Evolutionary conservation across 2,797 vertebrate species (phyloP).

Genomic region (Pangasius sanitwongsei): DNA sequence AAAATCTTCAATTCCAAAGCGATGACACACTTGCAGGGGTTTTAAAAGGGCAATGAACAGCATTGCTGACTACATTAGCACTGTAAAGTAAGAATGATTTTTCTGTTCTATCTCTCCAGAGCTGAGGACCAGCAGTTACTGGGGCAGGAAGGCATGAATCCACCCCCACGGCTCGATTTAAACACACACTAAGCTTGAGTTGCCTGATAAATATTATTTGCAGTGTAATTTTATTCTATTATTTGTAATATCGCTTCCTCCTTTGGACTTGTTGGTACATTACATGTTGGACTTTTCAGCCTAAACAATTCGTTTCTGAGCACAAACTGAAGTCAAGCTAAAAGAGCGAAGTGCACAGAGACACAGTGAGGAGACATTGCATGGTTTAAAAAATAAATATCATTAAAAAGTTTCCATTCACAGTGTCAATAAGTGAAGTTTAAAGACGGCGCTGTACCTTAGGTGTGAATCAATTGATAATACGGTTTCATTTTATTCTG

Average conservation of each 20-base stretch:
- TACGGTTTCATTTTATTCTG: neutral
- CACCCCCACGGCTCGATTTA: neutral
- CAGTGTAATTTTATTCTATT: neutral
- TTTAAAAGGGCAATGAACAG: conserved; percentile 24
- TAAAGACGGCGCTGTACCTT: neutral
- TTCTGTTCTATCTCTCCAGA: conserved; percentile 23
- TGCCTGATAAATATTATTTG: neutral
- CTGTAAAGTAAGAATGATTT: conserved; percentile 13
- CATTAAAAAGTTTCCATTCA: neutral
- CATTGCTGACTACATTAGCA: conserved; percentile 36
- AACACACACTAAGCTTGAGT: neutral
- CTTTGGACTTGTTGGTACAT: neutral
- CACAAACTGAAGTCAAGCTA: neutral
- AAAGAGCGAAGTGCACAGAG: neutral
- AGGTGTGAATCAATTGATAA: neutral
- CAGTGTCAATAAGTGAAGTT: neutral
- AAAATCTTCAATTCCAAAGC: conserved; percentile 22
- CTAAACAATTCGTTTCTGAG: neutral
- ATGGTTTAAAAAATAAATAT: neutral
- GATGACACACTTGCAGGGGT: conserved; percentile 11
- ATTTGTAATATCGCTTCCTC: neutral
- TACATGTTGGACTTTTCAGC: neutral
- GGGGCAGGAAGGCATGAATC: conserved; percentile 1
- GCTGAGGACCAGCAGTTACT: neutral
- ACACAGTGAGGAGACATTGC: neutral